phyloP scores from a whole-genome alignment of 2,797 vertebrate species.

The Heterohyrax brucei region DNA sequence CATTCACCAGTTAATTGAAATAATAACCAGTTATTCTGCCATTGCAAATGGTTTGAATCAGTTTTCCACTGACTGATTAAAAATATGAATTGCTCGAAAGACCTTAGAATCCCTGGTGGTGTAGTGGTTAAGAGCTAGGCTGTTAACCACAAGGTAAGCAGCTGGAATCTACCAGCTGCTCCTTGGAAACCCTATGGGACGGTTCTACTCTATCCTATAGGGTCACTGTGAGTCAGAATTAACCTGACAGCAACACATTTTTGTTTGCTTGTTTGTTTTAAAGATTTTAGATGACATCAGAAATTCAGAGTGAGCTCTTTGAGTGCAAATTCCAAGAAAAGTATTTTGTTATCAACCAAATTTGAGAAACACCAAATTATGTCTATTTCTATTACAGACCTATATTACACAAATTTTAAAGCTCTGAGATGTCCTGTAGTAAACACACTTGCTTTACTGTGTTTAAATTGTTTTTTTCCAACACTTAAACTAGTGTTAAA shows the following conservation, averaged over 20 bases:
- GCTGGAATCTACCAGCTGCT: no score
- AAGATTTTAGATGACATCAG: neutral
- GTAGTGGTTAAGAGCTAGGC: no score
- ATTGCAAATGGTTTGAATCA: conserved; percentile 19
- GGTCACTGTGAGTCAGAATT: no score
- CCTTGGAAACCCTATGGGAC: no score
- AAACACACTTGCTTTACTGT: conserved; percentile 39
- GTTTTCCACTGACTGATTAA: neutral
- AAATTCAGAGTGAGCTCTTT: neutral
- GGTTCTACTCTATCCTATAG: no score
- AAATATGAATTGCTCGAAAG: neutral
- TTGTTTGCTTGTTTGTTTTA: neutral
- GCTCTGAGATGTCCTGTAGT: neutral
- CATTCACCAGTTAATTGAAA: conserved; percentile 59
- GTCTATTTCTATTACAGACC: neutral
- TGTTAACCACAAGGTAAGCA: no score
- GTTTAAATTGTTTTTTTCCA: neutral
- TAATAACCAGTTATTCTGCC: conserved; percentile 5
- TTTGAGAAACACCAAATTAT: conserved; percentile 14
- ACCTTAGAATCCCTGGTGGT: neutral
- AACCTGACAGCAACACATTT: no score
- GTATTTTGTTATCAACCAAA: neutral
- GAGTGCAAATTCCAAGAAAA: neutral
- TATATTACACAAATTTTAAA: neutral
- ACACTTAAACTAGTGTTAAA: neutral